phyloP scores from a whole-genome alignment of 2,113 vertebrate genomes.

The Gorsachius goisagi region DNA sequence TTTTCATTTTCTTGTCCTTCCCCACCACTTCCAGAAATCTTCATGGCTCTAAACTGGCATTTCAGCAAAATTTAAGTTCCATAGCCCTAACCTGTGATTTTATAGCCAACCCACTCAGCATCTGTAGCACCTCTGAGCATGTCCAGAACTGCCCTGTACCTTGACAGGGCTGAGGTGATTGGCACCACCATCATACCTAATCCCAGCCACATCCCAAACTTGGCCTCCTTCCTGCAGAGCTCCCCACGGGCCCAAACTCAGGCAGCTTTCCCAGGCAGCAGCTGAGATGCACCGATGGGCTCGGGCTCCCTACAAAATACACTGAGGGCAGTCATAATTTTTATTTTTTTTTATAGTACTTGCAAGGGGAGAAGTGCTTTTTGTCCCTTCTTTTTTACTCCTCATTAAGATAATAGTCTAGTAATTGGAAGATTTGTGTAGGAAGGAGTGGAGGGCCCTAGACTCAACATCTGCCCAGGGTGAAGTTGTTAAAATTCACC shows the following conservation, averaged over 20 bases:
- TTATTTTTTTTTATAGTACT: too few relatives aligned
- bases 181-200: neutral
- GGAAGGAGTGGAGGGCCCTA: neutral
- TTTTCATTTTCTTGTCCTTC: neutral
- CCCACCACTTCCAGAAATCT: neutral
- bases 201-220: neutral
- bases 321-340: fast-evolving
- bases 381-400: neutral
- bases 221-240: neutral
- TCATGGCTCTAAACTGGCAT: neutral
- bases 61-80: neutral
- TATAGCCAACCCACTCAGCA: neutral
- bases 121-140: neutral
- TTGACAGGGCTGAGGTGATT: neutral
- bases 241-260: neutral
- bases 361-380: neutral
- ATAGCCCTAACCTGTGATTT: neutral
- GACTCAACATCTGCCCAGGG: neutral
- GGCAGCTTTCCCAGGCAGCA: neutral
- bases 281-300: neutral
- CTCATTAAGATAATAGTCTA: neutral
- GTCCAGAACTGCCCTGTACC: neutral
- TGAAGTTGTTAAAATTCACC: neutral
- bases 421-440: neutral
- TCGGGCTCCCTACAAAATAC: neutral